Conservation (phyloP, 2,113 vertebrate species). For the Eleginops maclovinus region DNA sequence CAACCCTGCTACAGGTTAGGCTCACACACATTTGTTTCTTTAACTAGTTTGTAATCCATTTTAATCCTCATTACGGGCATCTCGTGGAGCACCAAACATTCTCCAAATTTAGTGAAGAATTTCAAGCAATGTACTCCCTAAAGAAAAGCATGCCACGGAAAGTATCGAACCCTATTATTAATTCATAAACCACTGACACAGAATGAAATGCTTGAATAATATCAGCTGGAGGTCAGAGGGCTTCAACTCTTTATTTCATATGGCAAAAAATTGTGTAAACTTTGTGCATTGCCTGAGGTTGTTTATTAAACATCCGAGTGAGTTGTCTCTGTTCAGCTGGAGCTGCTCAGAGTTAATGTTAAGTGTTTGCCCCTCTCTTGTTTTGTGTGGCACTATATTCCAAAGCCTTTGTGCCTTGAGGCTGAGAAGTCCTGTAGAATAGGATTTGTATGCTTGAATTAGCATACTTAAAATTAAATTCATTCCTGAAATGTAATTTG, state of each 20-base stretch:
- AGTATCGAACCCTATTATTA: background rate
- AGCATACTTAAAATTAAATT: slow-evolving; percentile 28
- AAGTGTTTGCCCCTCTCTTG: slow-evolving; percentile 17
- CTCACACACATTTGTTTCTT: background rate
- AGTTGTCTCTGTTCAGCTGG: slow-evolving; percentile 14
- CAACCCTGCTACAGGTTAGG: slow-evolving; percentile 91
- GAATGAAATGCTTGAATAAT: background rate
- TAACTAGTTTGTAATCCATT: background rate
- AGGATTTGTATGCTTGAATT: slow-evolving; percentile 50
- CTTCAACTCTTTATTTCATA: background rate
- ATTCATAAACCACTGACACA: background rate
- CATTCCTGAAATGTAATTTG: slow-evolving; percentile 16
- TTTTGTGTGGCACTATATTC: slow-evolving; percentile 25
- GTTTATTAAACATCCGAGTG: slow-evolving; percentile 42
- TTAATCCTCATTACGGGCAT: background rate
- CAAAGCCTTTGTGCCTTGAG: slow-evolving; percentile 24
- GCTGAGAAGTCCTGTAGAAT: slow-evolving; percentile 32
- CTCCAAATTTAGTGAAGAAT: background rate
- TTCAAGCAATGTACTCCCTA: slow-evolving; percentile 1
- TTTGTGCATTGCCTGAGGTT: slow-evolving; percentile 34
- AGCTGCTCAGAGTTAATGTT: slow-evolving; percentile 16
- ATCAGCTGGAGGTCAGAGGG: slow-evolving; percentile 25
- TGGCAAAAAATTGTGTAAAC: slow-evolving; percentile 5
- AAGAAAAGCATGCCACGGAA: background rate
- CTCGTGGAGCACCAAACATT: background rate